phyloP scores from a whole-genome alignment of 2,797 vertebrate species.

The Periparus ater region DNA sequence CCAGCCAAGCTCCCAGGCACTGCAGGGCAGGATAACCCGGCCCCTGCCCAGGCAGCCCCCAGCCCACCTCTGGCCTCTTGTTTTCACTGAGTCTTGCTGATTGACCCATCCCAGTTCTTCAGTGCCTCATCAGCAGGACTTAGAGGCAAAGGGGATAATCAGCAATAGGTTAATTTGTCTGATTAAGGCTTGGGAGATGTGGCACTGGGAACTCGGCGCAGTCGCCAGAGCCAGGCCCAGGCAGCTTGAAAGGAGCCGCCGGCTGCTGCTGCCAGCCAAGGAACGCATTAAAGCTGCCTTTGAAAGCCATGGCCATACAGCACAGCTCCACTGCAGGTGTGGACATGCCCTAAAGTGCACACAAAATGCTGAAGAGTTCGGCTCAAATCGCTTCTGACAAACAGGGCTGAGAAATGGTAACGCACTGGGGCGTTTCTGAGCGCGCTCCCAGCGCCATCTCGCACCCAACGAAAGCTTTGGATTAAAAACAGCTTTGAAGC shows the following conservation, averaged over 20 bases:
- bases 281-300: background rate
- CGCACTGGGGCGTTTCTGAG: background rate
- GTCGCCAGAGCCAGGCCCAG: background rate
- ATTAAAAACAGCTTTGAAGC: background rate
- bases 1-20: rapidly evolving
- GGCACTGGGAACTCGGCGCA: background rate
- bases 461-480: background rate
- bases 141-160: background rate
- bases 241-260: background rate
- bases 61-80: background rate
- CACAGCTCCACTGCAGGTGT: background rate
- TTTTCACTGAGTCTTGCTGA: rapidly evolving
- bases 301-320: background rate
- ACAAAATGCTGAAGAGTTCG: background rate
- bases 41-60: background rate
- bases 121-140: background rate
- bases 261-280: background rate
- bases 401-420: background rate
- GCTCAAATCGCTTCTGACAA: background rate
- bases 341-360: conserved; percentile 1
- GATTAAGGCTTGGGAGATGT: background rate
- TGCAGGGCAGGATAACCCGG: rapidly evolving
- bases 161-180: background rate
- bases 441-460: background rate
- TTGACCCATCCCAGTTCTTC: background rate